Evolutionary conservation across 2,888 invertebrate species (phyloP), one percentile per base, ranked within the genome.

Genomic region (Thalpophila matura): DNA sequence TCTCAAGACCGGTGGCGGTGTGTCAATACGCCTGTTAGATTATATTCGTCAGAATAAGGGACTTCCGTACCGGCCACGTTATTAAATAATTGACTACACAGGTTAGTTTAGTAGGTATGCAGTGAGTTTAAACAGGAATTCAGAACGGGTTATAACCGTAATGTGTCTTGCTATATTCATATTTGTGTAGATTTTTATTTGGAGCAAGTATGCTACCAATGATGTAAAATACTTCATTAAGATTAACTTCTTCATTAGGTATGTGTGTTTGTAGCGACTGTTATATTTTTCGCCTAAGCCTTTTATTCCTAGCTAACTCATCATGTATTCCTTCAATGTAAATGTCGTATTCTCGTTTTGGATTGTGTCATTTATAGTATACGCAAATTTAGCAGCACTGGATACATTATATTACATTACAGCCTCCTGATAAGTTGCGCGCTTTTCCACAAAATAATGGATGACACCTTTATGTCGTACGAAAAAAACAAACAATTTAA

Each of bases 31-130:
- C 55, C 60, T 54, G 65, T 68, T 70, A 66, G 72, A 81, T 74
- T 73, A 81, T 84, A 84, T 82, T 85, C 75, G 80, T 78, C 84
- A 84, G 84, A 91, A 92, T 90, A 87, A 89, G 89, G 86, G 79
- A 84, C 91, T 91, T 92, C 92, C 92, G 90, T 79, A 84, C 82
- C 74, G 78, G 81, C 72, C 71, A 79, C 80, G 85, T 86, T 84
- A 90, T 90, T 90, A 88, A 81, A 78, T 91, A 90, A 91, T 91
- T 91, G 90, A 85, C 81, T 57, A 74, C 67, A 76, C 83, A 84
- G 81, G 84, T 86, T 84, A 45, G 83, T 33, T 33, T 33, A 14
- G 70, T 60, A 82, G 77, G 77, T 77, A 79, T 80, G 79, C 77
- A 75, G 64, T 72, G 59, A 73, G 68, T 74, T 64, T 71, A 64